A percentile compares a stretch with the other conserved stretches of the same genome.
phyloP scores from a whole-genome alignment of 2,888 invertebrate species.

The Chorisops tibialis region DNA sequence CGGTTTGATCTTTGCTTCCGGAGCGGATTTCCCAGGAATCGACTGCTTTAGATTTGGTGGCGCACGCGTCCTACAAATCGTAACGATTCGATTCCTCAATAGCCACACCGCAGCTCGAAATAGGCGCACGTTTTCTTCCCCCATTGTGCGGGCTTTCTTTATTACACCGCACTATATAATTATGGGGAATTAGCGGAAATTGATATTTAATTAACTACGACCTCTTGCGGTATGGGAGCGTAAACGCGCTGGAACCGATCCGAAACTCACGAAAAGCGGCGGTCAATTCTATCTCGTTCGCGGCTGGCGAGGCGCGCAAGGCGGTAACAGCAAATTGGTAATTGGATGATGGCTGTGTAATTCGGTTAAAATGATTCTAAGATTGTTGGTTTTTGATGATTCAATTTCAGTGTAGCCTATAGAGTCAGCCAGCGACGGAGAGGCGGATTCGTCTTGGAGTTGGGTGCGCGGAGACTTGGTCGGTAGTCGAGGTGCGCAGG shows the following conservation, averaged over 20 bases:
- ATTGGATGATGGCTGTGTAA: constrained; percentile 32
- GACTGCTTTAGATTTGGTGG: neutral
- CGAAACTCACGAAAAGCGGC: constrained; percentile 21
- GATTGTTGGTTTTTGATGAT: constrained; percentile 28
- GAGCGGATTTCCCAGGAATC: neutral
- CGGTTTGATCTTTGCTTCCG: neutral
- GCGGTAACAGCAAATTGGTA: constrained; percentile 34
- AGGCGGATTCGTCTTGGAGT: neutral
- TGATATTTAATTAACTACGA: constrained; percentile 33
- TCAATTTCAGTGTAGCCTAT: constrained; percentile 19
- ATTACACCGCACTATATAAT: constrained; percentile 26
- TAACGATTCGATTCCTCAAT: neutral
- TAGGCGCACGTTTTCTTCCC: constrained; percentile 12
- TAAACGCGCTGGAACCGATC: constrained; percentile 5
- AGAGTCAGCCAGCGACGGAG: neutral
- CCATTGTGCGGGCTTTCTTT: neutral
- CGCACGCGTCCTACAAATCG: neutral
- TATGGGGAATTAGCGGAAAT: constrained; percentile 33
- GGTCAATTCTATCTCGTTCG: neutral
- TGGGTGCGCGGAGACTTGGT: neutral
- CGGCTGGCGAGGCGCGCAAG: constrained; percentile 15
- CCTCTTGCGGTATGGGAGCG: constrained; percentile 8
- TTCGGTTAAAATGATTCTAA: constrained; percentile 26
- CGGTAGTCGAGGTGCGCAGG: neutral
- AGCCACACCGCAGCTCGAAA: neutral